phyloP scores from a whole-genome alignment of 2,113 vertebrate genomes.

The Sciurus niger region DNA sequence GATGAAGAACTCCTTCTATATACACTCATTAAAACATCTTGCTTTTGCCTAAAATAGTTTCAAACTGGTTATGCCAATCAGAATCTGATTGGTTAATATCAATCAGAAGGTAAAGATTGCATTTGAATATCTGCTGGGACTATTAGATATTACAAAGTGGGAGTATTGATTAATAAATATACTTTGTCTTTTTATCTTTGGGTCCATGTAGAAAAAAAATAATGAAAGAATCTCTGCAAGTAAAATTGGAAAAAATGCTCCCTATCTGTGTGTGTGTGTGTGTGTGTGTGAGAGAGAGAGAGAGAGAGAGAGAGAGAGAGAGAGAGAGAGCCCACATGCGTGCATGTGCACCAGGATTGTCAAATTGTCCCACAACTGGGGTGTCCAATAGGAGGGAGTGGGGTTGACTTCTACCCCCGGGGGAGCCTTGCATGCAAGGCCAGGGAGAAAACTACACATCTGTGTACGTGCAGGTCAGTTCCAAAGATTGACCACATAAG shows the following conservation, averaged over 20 bases:
- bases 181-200: background rate
- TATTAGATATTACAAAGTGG: background rate
- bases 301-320: no score
- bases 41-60: background rate
- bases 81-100: background rate
- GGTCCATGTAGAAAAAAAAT: no score
- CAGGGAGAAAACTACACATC: no score
- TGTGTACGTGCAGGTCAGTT: rapidly evolving
- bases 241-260: rapidly evolving
- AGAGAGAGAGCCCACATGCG: no score
- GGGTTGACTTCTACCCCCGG: rapidly evolving
- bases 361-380: rapidly evolving
- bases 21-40: rapidly evolving
- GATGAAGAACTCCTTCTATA: background rate
- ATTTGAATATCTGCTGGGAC: background rate
- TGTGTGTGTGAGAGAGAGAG: no score
- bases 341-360: no score
- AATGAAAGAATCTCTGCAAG: no score
- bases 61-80: rapidly evolving
- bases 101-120: background rate
- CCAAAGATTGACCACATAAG: background rate
- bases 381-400: no score
- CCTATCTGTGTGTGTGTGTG: background rate
- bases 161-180: background rate
- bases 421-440: no score